Evolutionary conservation across 2,888 invertebrate species (phyloP).

Genomic region (Nysson spinosus): DNA sequence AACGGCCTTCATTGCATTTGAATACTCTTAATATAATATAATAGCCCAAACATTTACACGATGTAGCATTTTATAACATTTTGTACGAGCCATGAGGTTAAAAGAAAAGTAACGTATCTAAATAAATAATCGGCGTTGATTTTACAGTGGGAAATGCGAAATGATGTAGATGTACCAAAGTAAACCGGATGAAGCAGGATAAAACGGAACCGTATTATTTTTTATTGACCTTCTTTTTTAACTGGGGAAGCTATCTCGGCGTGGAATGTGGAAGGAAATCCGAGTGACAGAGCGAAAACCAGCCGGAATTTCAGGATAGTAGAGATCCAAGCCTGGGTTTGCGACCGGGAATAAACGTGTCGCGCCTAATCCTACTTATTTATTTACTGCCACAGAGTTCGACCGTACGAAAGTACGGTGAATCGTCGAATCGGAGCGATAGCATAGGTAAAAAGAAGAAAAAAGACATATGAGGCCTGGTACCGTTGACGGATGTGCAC

Average conservation of each 20-base stretch:
- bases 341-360: constrained; percentile 58
- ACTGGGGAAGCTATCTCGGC: background rate
- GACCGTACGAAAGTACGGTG: constrained; percentile 36
- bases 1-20: too few species aligned
- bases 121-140: too few species aligned
- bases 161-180: background rate
- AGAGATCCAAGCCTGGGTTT: constrained; percentile 6
- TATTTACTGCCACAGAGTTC: constrained; percentile 57
- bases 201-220: background rate
- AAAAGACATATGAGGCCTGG: constrained; percentile 11
- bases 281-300: constrained; percentile 33
- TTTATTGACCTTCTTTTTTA: background rate
- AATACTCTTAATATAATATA: too few species aligned
- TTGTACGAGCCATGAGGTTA: too few species aligned
- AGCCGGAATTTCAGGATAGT: constrained; percentile 33
- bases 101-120: too few species aligned
- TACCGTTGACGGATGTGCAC: background rate
- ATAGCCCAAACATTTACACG: too few species aligned
- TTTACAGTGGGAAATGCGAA: too few species aligned
- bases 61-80: too few species aligned
- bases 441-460: constrained; percentile 5
- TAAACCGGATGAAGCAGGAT: background rate
- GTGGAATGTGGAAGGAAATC: constrained; percentile 31
- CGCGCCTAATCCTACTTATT: constrained; percentile 65
- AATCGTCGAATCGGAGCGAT: constrained; percentile 37